These are phyloP conservation scores for Anneissia japonica DNA, from an alignment of 35 echinoderm and acorn worm species.

Conservation along the genomic window DNA sequence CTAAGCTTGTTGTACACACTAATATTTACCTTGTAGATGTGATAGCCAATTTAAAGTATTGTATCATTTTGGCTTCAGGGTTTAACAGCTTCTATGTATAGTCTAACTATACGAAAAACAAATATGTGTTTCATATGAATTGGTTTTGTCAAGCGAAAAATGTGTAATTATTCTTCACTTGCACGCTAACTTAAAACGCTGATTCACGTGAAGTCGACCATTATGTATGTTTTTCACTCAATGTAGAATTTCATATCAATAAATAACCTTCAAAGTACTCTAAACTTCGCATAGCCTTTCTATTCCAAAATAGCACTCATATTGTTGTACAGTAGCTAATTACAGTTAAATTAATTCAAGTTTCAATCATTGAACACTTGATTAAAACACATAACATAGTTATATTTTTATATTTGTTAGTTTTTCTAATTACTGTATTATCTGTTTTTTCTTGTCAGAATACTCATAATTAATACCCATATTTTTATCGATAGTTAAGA, in stretches of 20 bases:
- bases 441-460: too few species aligned
- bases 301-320: too few species aligned
- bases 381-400: too few species aligned
- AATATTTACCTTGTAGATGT: background rate
- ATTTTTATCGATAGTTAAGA: too few species aligned
- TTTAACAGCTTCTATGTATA: background rate
- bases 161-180: background rate
- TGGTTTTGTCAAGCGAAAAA: background rate
- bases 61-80: background rate
- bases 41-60: background rate
- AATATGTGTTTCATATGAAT: background rate
- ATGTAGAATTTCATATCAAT: background rate
- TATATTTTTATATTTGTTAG: too few species aligned
- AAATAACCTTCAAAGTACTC: too few species aligned
- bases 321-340: too few species aligned
- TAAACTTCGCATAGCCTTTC: too few species aligned
- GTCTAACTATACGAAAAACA: background rate
- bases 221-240: background rate
- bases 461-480: too few species aligned
- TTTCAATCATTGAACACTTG: too few species aligned
- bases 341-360: too few species aligned
- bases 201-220: background rate
- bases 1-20: background rate
- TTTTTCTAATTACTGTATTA: too few species aligned
- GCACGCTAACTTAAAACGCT: background rate